Percentiles rank a stretch among this genome's conserved stretches.
Conservation (phyloP, 2,888 invertebrate species). For the Platycheirus albimanus region DNA sequence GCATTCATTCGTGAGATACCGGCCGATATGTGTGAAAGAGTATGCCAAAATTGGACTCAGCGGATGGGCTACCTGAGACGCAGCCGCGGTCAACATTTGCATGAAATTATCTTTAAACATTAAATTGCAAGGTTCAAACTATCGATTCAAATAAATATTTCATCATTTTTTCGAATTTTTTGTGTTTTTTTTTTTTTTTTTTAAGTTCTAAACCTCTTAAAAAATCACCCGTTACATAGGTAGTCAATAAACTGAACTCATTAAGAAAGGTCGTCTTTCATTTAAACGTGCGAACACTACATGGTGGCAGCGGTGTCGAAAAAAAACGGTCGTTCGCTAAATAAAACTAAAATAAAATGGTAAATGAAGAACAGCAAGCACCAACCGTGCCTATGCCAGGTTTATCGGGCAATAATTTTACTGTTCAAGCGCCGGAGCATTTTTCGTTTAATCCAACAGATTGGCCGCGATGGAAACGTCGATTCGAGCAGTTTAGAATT, state of each 20-base stretch:
- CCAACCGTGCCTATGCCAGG: not conserved
- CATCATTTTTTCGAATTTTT: no score
- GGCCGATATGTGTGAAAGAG: no score
- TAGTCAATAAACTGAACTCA: constrained; percentile 13
- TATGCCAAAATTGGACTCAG: no score
- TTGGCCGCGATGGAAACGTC: constrained; percentile 16
- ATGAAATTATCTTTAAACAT: no score
- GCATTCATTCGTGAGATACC: no score
- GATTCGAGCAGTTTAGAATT: constrained; percentile 27
- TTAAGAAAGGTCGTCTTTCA: not conserved
- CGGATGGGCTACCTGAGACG: no score
- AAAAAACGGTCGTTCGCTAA: not conserved
- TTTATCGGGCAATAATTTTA: constrained; percentile 14
- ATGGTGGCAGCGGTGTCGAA: constrained; percentile 36
- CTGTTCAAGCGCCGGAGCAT: constrained; percentile 14
- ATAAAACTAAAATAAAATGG: not conserved
- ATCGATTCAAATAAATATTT: no score
- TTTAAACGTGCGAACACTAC: constrained; percentile 24
- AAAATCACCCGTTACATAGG: no score
- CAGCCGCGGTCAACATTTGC: no score
- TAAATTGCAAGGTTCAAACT: no score
- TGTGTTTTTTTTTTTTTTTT: no score
- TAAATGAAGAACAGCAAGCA: not conserved
- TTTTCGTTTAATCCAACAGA: constrained; percentile 3
- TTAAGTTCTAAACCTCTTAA: no score